Conservation (phyloP, 2,113 vertebrate genomes). For the Malurus cyaneus region DNA sequence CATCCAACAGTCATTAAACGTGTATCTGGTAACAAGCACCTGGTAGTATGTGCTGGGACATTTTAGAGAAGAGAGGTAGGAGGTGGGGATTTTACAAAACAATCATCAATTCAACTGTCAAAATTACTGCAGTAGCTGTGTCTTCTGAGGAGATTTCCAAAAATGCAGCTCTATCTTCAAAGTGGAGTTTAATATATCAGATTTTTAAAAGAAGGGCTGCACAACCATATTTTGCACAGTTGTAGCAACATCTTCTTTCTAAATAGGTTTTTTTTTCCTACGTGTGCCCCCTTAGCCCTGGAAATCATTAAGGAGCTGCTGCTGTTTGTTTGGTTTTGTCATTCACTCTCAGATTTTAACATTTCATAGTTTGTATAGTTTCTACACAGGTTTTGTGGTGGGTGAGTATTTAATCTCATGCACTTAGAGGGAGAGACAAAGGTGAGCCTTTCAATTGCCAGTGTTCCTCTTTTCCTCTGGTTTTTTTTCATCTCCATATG, state of each 20-base stretch:
- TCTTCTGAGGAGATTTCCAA: not conserved
- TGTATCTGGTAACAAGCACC: not conserved
- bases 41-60: not conserved
- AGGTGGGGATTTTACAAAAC: not conserved
- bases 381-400: accelerated
- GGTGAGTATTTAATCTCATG: not conserved
- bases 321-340: not conserved
- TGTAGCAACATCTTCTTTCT: not conserved
- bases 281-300: not conserved
- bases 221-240: not conserved
- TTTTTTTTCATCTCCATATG: not conserved
- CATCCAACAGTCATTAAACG: not conserved
- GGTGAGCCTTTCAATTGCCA: not conserved
- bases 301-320: not conserved
- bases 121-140: accelerated
- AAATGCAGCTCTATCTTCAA: not conserved
- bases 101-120: accelerated
- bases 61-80: not conserved
- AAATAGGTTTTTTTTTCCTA: not conserved
- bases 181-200: not conserved
- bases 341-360: not conserved
- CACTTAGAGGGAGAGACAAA: not conserved
- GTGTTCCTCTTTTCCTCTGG: not conserved
- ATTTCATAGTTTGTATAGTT: not conserved
- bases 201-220: not conserved